Evolutionary conservation across 2,888 invertebrate genomes (phyloP), one percentile per base, ranked within the genome.

Genomic region (Linnaemya tessellans): DNA sequence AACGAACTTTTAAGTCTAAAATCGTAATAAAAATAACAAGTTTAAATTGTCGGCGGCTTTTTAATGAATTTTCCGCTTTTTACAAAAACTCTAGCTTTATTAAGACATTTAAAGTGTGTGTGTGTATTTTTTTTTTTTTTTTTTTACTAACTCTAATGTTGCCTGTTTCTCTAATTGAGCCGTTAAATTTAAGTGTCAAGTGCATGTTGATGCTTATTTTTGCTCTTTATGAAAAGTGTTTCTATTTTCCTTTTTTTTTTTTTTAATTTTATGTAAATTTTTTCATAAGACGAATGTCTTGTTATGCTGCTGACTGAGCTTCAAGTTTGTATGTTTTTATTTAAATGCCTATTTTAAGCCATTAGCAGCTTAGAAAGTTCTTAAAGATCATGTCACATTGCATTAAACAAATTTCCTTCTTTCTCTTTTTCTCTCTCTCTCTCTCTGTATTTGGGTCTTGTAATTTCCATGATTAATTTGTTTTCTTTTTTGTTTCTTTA

Each of bases 341-440:
- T 80, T 73, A 73, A 78, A 67, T 77, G 67, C 62, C 67, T 65
- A 60, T 62, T 80, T 80, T 62, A 62, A 15, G 41, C 77, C 54
- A 80, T 81, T 74, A 80, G 80, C 73, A 84, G 80, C 84, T 81
- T 80, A 84, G 84, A 84, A 84, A 84, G 84, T 80, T 84, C 84
- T 84, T 80, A 80, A 60, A 77, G 65, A 77, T 73, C 73, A 73
- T 84, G 67, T 71, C 80, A 73, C 54, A 73, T 46, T 49, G 46
- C 5, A 75, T 54, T 68, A 54, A 25, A 30, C 38, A 62, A 8
- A 54, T 46, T 41, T 65, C 20, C 43, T 64, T 56, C 13, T 41
- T 10, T 46, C 30, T 71, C 7, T 56, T 5, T 70, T 8, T n/a
- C 5, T 62, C n/a, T 15, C 15, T n/a, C 51, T 65, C 2, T n/a